Base-by-base conservation (phyloP, 2,797 vertebrate species). In the Tangara arthus region DNA sequence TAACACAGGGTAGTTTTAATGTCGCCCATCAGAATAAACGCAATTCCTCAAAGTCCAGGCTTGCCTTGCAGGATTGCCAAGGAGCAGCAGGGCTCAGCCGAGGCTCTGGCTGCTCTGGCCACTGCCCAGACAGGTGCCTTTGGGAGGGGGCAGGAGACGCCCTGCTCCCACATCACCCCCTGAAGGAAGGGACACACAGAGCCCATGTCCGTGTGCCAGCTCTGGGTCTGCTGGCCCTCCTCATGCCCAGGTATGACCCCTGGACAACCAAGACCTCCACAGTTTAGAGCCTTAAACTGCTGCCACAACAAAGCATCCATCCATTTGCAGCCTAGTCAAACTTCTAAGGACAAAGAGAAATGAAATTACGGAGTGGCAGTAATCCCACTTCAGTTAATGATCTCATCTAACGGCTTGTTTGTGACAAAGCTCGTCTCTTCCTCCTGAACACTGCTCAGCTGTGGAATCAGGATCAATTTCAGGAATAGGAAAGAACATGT, bases 331-430 rank as follows among this genome's bases (percentile, higher is more conserved):
- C 42, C 50, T 9, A 21, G 55, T 8, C 63, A 53, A 19, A 75
- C 76, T 73, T 20, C 32, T 66, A 15, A 79, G 83, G 88, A 84
- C 49, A 82, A 64, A 71, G 59, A 57, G 53, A 60, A 92, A 85
- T 77, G 59, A 68, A 87, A 87, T 80, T 77, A 49, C 12, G 26
- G 68, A 28, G 32, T 8, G 63, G 27, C n/a, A 44, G 79, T 82
- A 91, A 96, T 87, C 80, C 80, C 34, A 17, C 84, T 78, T 15
- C 82, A 56, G 83, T 72, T 89, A 89, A 93, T 65, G 92, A 77
- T 77, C 90, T 77, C 66, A 19, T 39, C 34, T 15, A 91, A 55
- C 2, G 42, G 44, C 70, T 63, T 59, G 59, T 85, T 93, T 91
- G 68, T 41, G 68, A 35, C 69, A 92, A 42, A 93, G 7, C 30